Evolutionary conservation across 2,888 invertebrate species (phyloP).

Genomic region (Norana najaformis): DNA sequence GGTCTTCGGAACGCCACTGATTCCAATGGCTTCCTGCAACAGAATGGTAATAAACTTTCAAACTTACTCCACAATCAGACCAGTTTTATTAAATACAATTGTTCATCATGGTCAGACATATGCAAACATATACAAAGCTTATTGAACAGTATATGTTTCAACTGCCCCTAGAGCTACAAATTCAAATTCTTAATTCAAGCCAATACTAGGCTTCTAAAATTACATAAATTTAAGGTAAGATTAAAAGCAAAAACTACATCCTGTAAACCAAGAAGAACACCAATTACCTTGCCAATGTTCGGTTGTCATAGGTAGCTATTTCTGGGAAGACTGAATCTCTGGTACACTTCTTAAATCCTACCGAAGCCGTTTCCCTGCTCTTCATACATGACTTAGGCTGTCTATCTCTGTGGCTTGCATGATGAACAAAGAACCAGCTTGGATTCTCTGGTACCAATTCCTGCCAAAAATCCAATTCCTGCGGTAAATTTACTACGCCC

Average conservation of each 20-base stretch:
- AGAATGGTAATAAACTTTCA: not conserved
- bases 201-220: not conserved
- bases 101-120: not conserved
- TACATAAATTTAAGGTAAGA: not conserved
- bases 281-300: constrained; percentile 1
- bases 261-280: too few species aligned
- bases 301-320: not conserved
- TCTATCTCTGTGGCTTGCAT: not conserved
- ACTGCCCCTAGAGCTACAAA: not conserved
- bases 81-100: not conserved
- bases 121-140: not conserved
- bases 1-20: not conserved
- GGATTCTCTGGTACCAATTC: constrained; percentile 8
- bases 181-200: not conserved
- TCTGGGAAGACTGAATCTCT: not conserved
- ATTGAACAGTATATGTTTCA: not conserved
- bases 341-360: not conserved
- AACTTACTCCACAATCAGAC: not conserved
- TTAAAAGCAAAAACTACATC: too few species aligned
- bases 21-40: constrained; percentile 15
- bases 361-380: not conserved
- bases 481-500: not conserved
- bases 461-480: not conserved
- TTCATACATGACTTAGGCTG: not conserved
- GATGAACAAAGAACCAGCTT: not conserved